Conservation (phyloP, 2,888 invertebrate species). For the Lycia hirtaria region DNA sequence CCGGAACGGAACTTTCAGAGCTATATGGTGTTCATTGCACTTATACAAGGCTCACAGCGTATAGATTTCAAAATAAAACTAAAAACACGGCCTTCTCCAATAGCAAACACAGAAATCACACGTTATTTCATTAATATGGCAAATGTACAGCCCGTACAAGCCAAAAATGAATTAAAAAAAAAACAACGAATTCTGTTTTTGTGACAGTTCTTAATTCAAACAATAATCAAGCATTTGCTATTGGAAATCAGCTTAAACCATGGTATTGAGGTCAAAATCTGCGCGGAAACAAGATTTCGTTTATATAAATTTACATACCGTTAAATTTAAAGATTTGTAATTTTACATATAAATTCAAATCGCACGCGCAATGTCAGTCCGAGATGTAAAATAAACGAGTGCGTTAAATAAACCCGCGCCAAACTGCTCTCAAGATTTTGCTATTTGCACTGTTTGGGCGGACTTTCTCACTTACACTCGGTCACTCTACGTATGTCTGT, state of each 20-base stretch:
- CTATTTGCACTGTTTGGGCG: background rate
- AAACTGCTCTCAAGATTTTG: background rate
- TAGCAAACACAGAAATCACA: background rate
- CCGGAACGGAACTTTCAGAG: background rate
- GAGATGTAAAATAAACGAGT: background rate
- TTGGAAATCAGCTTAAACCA: conserved; percentile 7
- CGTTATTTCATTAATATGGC: background rate
- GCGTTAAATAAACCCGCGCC: background rate
- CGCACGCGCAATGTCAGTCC: conserved; percentile 32
- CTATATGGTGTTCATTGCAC: conserved; percentile 6
- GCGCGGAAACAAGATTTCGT: background rate
- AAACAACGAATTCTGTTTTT: background rate
- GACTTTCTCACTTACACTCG: conserved; percentile 24
- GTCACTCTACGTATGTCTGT: conserved; percentile 14
- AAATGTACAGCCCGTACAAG: background rate
- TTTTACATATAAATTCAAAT: too few species aligned
- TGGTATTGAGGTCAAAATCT: conserved; percentile 7
- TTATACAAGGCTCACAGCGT: conserved; percentile 16
- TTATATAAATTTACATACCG: background rate
- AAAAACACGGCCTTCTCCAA: background rate
- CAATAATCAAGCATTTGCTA: conserved; percentile 6
- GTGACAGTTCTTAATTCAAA: conserved; percentile 8
- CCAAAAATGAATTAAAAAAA: background rate
- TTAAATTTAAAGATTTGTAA: background rate
- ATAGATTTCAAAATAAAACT: conserved; percentile 7